Conservation (phyloP, 2,797 vertebrate species). For the Peromyscus attwateri region DNA sequence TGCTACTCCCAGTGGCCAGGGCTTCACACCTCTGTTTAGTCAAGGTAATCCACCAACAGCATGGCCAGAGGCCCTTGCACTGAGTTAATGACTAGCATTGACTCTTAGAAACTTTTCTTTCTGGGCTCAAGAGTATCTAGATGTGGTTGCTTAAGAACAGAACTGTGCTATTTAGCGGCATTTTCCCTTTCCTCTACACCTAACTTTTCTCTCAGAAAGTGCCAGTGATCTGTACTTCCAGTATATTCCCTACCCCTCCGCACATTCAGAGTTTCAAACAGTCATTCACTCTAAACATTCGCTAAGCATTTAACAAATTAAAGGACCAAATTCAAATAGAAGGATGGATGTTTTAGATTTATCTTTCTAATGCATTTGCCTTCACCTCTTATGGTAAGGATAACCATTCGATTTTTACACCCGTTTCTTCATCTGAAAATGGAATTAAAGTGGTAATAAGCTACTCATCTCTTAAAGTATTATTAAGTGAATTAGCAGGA, state of each 20-base stretch:
- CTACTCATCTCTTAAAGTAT: not conserved
- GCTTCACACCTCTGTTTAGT: not conserved
- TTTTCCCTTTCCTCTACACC: not conserved
- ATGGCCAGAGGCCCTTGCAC: not conserved
- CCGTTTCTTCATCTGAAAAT: not conserved
- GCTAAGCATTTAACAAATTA: slow-evolving; percentile 7
- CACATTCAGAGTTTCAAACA: not conserved
- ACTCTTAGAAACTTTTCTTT: not conserved
- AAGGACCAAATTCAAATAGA: not conserved
- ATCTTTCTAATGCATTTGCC: not conserved
- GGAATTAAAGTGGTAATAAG: not conserved
- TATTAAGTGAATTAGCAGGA: not conserved
- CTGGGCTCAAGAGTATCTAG: not conserved
- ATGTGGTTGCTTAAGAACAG: not conserved
- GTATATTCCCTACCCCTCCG: not conserved
- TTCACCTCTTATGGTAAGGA: not conserved
- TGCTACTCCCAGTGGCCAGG: not conserved
- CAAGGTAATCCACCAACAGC: not conserved
- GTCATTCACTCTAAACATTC: not conserved
- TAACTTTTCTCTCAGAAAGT: not conserved
- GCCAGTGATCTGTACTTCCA: not conserved
- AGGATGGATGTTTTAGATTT: not conserved
- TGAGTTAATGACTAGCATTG: not conserved
- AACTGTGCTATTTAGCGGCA: not conserved
- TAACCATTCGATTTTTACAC: slow-evolving; percentile 24